These are phyloP conservation scores for Agrochola lota DNA, from an alignment of 2,888 invertebrate genomes.

Conservation along the genomic window DNA sequence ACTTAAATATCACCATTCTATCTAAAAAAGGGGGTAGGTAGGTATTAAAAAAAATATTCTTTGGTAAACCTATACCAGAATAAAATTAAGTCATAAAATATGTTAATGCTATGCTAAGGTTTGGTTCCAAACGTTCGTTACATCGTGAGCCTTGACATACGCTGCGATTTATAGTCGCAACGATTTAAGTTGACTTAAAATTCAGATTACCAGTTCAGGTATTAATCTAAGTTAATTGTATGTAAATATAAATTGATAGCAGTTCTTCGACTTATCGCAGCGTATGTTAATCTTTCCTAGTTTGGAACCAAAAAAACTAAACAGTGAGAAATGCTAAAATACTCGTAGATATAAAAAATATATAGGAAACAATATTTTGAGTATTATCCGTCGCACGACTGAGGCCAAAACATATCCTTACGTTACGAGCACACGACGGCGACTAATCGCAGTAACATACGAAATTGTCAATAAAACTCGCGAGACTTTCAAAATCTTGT, in stretches of 20 bases:
- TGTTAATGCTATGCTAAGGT: slow-evolving; percentile 60
- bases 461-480: slow-evolving; percentile 11
- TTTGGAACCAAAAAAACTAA: slow-evolving; percentile 64
- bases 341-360: slow-evolving; percentile 72
- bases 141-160: slow-evolving; percentile 52
- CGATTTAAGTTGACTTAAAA: neutral
- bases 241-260: neutral
- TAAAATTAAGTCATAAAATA: slow-evolving; percentile 65
- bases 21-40: slow-evolving; percentile 62
- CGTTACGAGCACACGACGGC: slow-evolving; percentile 40
- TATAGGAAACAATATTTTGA: slow-evolving; percentile 81
- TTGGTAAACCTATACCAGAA: slow-evolving; percentile 77
- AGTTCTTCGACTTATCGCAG: slow-evolving; percentile 38
- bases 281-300: slow-evolving; percentile 20
- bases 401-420: slow-evolving; percentile 51
- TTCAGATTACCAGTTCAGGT: slow-evolving; percentile 28
- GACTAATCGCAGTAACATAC: slow-evolving; percentile 34
- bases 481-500: neutral
- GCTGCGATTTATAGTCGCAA: slow-evolving; percentile 55
- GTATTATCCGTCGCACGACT: slow-evolving; percentile 72
- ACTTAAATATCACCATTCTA: slow-evolving; percentile 80
- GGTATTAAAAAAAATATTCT: slow-evolving; percentile 73
- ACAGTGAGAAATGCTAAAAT: slow-evolving; percentile 67
- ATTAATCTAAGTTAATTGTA: slow-evolving; percentile 4
- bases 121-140: slow-evolving; percentile 58